Percentiles rank a stretch among this genome's conserved stretches.
These are phyloP conservation scores for Cataglyphis hispanica DNA, from an alignment of 1,140 invertebrate genomes.

Conservation along the genomic window DNA sequence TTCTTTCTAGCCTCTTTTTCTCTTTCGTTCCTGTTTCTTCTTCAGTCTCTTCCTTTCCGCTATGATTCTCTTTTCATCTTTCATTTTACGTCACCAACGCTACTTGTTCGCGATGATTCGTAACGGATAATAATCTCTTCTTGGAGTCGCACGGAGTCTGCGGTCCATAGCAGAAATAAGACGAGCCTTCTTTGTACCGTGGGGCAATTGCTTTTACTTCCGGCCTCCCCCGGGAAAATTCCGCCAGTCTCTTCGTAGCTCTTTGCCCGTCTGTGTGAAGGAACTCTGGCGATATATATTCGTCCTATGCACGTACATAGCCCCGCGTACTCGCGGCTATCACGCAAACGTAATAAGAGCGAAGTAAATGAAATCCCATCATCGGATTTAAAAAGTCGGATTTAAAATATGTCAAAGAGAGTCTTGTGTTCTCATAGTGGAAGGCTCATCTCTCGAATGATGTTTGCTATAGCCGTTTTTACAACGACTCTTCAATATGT, in stretches of 20 bases:
- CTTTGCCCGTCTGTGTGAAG: background rate
- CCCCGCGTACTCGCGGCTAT: background rate
- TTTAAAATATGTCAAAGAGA: constrained; percentile 21
- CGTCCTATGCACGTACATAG: background rate
- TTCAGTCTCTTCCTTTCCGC: constrained; percentile 15
- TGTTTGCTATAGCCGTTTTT: background rate
- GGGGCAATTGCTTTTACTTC: constrained; percentile 72
- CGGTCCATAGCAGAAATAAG: constrained; percentile 63
- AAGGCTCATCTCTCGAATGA: background rate
- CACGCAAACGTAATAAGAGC: constrained; percentile 1
- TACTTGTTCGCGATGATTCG: constrained; percentile 47
- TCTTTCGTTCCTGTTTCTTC: constrained; percentile 1
- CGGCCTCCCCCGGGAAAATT: constrained; percentile 46
- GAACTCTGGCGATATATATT: constrained; percentile 15
- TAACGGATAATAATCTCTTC: constrained; percentile 72
- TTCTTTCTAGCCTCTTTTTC: constrained; percentile 7
- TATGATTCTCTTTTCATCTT: constrained; percentile 28
- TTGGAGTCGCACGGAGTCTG: background rate
- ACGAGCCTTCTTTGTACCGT: constrained; percentile 58
- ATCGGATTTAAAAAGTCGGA: constrained; percentile 13
- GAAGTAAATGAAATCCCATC: constrained; percentile 18
- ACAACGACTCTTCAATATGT: background rate
- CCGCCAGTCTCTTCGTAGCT: constrained; percentile 26
- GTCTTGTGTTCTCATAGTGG: background rate
- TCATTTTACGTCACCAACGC: constrained; percentile 43